Base-by-base conservation (phyloP, 2,113 vertebrate genomes). In the Camelus dromedarius region DNA sequence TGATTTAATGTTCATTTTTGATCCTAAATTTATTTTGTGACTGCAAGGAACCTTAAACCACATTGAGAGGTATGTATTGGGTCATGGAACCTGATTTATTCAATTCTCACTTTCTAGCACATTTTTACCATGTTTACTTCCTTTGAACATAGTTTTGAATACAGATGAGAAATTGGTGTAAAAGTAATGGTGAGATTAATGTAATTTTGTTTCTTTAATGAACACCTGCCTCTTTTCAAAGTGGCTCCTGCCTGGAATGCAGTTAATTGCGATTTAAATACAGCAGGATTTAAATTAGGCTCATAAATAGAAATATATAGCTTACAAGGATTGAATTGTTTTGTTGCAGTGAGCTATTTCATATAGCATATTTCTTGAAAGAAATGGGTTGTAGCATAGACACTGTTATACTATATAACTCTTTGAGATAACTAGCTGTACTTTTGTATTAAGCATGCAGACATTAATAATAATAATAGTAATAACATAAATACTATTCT, bases 211-310 rank as follows among this genome's bases (percentile, higher is more conserved):
- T 81, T 94, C 28, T 8, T 77, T 84, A 95, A 60, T 64, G 38
- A 93, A 46, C 22, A 77, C 10, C 38, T 69, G 73, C 38, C 38
- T 89, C 66, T 89, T 84, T 93, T 92, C 58, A 94, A 92, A 83
- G n/a, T 66, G 52, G 16, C 38, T 92, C 30, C 91, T 87, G 97
- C 54, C 69, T 92, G 48, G 42, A 96, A 95, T 84, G 13, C 30
- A 93, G 52, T 81, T 95, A 97, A 75, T 35, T 8, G 80, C 42
- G 52, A 87, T 91, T 97, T 88, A 94, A 95, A 91, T 84, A 42
- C 3, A 93, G 1, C 19, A 88, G 38, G 11, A 77, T 88, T 95
- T 95, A 88, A 90, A 94, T 94, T 72, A 84, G 48, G 32, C 32
- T 90, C 28, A 54, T 38, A 76, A 58, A 42, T 50, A 75, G 73